Conservation (phyloP, 2,797 vertebrate species). For the Neopelma chrysocephalum region DNA sequence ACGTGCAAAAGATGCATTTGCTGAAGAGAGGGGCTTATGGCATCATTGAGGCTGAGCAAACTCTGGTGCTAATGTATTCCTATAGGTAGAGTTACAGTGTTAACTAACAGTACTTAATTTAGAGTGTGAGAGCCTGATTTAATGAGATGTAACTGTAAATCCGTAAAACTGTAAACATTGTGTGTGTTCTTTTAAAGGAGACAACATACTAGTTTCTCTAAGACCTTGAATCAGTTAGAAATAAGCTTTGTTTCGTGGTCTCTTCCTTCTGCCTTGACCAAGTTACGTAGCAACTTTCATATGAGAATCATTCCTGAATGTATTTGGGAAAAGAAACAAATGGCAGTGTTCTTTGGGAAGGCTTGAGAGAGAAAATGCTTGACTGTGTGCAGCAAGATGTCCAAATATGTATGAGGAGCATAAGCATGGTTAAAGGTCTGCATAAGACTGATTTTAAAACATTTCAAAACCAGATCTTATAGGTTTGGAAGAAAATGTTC, state of each 20-base stretch:
- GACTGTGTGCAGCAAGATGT: background rate
- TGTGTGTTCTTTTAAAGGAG: background rate
- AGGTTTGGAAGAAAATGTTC: background rate
- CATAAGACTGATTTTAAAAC: background rate
- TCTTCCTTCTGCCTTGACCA: background rate
- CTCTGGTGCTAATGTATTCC: background rate
- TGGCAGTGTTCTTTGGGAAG: background rate
- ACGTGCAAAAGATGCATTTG: background rate
- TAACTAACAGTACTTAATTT: background rate
- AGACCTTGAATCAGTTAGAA: background rate
- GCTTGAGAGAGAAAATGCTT: background rate
- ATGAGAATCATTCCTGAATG: background rate
- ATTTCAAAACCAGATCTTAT: background rate
- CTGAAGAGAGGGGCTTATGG: rapidly evolving
- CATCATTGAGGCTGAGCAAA: background rate
- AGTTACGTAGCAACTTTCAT: background rate
- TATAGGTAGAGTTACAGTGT: background rate
- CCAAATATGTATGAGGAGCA: background rate
- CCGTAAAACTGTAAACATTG: background rate
- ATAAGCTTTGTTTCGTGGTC: background rate
- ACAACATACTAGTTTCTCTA: background rate
- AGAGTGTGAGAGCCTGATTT: background rate
- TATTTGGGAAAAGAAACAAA: background rate
- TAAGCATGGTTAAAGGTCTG: background rate
- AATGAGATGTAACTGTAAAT: background rate